Evolutionary conservation across 2,888 invertebrate species (phyloP).

Genomic region (Leucozona laternaria): DNA sequence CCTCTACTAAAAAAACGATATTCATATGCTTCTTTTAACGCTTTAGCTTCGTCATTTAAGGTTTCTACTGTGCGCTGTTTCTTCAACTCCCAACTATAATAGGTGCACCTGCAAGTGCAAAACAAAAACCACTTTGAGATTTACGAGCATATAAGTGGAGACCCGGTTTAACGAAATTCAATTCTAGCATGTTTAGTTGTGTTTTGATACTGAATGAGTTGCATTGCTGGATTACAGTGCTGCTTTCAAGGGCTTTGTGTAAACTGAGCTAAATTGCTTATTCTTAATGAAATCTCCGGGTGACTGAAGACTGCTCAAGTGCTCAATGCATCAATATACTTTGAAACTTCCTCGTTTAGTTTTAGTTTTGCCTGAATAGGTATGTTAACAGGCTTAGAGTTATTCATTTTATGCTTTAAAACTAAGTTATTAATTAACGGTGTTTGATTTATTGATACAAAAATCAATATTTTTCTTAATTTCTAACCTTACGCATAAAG

Average conservation of each 20-base stretch:
- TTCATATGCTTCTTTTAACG: slow-evolving; percentile 17
- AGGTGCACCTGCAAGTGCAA: slow-evolving; percentile 31
- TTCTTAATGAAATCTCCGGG: slow-evolving; percentile 4
- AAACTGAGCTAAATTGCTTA: slow-evolving; percentile 17
- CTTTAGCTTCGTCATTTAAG: neutral
- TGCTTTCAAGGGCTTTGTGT: slow-evolving; percentile 19
- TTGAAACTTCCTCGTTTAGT: too few species aligned
- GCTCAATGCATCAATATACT: too few species aligned
- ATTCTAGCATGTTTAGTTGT: slow-evolving; percentile 27
- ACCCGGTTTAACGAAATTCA: slow-evolving; percentile 13
- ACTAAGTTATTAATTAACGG: too few species aligned
- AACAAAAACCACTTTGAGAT: slow-evolving; percentile 43
- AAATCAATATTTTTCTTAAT: too few species aligned
- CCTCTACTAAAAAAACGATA: slow-evolving; percentile 9
- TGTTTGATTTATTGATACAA: too few species aligned
- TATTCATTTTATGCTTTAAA: too few species aligned
- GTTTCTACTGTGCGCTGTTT: neutral
- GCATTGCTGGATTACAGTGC: slow-evolving; percentile 5
- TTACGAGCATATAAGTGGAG: neutral
- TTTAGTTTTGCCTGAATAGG: too few species aligned
- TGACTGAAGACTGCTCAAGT: too few species aligned
- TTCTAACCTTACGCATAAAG: too few species aligned
- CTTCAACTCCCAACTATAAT: slow-evolving; percentile 1
- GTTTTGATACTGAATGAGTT: slow-evolving; percentile 23
- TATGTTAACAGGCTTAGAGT: too few species aligned